Conservation (phyloP, 1,140 invertebrate genomes). For the Drosophila quadrilineata region DNA sequence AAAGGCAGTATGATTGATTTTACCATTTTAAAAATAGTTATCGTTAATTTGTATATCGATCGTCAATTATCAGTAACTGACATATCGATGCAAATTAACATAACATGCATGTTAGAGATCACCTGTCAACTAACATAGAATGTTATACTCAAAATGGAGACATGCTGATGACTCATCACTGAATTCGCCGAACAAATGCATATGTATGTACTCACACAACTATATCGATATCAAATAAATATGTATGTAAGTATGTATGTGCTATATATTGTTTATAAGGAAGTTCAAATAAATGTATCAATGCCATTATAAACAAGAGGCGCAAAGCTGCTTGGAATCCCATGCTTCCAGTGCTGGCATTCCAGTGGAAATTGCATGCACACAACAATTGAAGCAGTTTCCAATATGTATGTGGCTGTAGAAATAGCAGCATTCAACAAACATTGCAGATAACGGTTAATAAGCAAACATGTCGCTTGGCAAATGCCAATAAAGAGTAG, state of each 20-base stretch:
- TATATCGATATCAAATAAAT: no score
- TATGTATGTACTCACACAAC: no score
- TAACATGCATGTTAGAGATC: no score
- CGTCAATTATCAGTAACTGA: no score
- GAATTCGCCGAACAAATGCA: no score
- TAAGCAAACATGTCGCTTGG: conserved; percentile 38
- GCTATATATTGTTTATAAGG: not conserved
- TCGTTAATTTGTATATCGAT: no score
- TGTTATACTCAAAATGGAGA: no score
- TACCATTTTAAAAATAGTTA: no score
- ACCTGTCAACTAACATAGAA: no score
- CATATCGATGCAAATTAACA: no score
- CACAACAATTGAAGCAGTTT: conserved; percentile 26
- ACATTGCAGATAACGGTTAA: conserved; percentile 32
- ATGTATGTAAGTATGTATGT: not conserved
- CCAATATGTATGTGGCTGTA: not conserved
- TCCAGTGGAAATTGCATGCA: conserved; percentile 18
- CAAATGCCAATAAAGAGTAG: conserved; percentile 26
- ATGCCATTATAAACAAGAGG: conserved; percentile 6
- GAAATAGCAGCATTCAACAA: conserved; percentile 14
- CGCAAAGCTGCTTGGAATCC: not conserved
- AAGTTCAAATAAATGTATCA: conserved; percentile 1
- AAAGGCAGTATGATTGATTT: no score
- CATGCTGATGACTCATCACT: no score
- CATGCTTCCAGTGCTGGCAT: not conserved